Percentiles rank a stretch among this genome's conserved stretches.
phyloP scores from a whole-genome alignment of 2,113 vertebrate genomes.

The Notarius lentiginosus region DNA sequence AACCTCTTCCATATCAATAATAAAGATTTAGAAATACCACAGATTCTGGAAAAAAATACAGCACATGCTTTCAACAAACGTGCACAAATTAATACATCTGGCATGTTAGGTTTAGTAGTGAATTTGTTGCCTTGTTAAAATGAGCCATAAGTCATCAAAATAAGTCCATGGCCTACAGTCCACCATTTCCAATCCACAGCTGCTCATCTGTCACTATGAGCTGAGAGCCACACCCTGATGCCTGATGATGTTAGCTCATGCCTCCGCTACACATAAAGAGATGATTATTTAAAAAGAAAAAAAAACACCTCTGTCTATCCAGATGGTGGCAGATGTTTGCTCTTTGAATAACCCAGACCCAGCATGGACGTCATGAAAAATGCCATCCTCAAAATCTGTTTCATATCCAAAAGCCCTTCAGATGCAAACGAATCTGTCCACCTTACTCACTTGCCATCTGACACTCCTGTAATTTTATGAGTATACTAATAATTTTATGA shows the following conservation, averaged over 20 bases:
- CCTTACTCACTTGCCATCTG: conserved; percentile 1
- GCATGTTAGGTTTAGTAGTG: background rate
- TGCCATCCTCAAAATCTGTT: conserved; percentile 47
- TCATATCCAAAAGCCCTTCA: conserved; percentile 35
- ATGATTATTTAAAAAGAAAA: conserved; percentile 37
- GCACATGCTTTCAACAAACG: too few species aligned
- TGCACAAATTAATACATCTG: background rate
- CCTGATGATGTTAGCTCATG: conserved; percentile 46
- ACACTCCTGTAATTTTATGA: conserved; percentile 11
- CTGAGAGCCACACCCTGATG: conserved; percentile 15
- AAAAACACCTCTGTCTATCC: conserved; percentile 36
- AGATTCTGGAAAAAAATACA: background rate
- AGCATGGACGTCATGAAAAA: conserved; percentile 36
- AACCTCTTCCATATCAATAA: background rate
- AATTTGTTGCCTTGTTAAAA: background rate
- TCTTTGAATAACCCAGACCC: conserved; percentile 56
- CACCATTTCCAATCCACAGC: conserved; percentile 4
- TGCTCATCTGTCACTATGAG: conserved; percentile 3
- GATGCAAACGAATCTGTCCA: conserved; percentile 36
- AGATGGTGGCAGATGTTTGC: conserved; percentile 57
- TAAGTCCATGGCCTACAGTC: background rate
- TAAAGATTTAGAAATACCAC: background rate
- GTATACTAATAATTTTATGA: conserved; percentile 9
- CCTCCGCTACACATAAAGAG: conserved; percentile 42
- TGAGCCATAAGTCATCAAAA: background rate